Evolutionary conservation across 2,113 vertebrate genomes (phyloP), one percentile per base, ranked within the genome.

Genomic region (Xiphophorus maculatus): DNA sequence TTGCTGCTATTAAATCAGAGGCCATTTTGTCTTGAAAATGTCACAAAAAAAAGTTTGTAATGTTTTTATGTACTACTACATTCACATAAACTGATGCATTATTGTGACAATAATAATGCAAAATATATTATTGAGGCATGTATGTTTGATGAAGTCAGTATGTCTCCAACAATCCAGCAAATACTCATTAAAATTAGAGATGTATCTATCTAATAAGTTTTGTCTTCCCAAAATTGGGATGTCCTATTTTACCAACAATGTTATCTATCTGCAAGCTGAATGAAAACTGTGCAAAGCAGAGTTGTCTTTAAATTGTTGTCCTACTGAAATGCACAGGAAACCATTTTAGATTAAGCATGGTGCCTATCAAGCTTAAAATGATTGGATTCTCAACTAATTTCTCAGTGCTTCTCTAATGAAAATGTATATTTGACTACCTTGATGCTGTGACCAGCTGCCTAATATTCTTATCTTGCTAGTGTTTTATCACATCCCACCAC

Each of bases 401-500:
- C 51, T 58, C 22, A 54, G 7, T 58, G 51, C 51, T 25, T 58
- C 51, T 58, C 51, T 58, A 58, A 58, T 58, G 32, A 7, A 30
- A 62, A 84, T 91, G 85, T 90, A 91, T 90, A 91, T 93, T 91
- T 91, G 88, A 48, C 67, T 58, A 58, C n/a, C 44, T 73, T 82
- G 77, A 33, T 77, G 60, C 77, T 77, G 58, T 69, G 73, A 73
- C 74, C 66, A 64, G 40, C 73, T 78, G 14, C 73, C 77, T 65
- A 79, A 40, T 84, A 69, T 76, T 33, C 70, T 75, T 61, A 61
- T 30, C 64, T 40, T 71, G 19, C 33, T 30, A 35, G 3, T 37
- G 76, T 76, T 77, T 30, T 67, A 35, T 70, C 35, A 37, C 19
- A 9, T 69, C 60, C 35, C 44, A 37, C 35, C 79, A 29, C 63